These are phyloP conservation scores for Lepus timidus DNA, from an alignment of 2,113 vertebrate genomes.

Conservation along the genomic window DNA sequence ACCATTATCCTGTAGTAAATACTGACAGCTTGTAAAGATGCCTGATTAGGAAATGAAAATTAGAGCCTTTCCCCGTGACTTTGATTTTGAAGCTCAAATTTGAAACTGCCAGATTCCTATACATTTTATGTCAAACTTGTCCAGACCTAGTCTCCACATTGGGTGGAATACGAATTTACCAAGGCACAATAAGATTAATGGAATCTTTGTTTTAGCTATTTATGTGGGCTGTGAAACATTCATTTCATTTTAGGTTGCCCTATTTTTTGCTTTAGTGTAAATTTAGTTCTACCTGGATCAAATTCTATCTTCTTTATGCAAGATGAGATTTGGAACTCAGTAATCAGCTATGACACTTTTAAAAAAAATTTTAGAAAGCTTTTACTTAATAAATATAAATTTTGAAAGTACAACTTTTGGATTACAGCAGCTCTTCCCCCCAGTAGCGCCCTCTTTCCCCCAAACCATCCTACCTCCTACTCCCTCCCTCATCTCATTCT, in stretches of 20 bases:
- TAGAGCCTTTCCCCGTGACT: too few relatives aligned
- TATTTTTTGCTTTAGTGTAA: conserved; percentile 12
- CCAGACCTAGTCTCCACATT: background rate
- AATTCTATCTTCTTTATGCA: background rate
- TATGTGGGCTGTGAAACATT: background rate
- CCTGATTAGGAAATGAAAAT: background rate
- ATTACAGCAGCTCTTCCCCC: too few relatives aligned
- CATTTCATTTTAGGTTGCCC: background rate
- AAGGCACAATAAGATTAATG: background rate
- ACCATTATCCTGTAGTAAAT: background rate
- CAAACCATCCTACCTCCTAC: too few relatives aligned
- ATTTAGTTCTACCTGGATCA: background rate
- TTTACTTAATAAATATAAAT: too few relatives aligned
- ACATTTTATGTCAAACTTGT: background rate
- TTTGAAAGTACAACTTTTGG: too few relatives aligned
- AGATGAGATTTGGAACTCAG: background rate
- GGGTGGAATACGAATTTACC: background rate
- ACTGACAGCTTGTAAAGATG: background rate
- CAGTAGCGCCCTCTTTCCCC: too few relatives aligned
- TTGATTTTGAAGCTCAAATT: background rate
- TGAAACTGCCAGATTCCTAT: background rate
- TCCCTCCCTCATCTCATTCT: too few relatives aligned
- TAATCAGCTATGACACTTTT: background rate
- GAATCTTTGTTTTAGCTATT: background rate
- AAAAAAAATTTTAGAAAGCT: too few relatives aligned